Evolutionary conservation across 2,797 vertebrate genomes (phyloP), one percentile per base, ranked within the genome.

Genomic region (Clarias laeviceps): DNA sequence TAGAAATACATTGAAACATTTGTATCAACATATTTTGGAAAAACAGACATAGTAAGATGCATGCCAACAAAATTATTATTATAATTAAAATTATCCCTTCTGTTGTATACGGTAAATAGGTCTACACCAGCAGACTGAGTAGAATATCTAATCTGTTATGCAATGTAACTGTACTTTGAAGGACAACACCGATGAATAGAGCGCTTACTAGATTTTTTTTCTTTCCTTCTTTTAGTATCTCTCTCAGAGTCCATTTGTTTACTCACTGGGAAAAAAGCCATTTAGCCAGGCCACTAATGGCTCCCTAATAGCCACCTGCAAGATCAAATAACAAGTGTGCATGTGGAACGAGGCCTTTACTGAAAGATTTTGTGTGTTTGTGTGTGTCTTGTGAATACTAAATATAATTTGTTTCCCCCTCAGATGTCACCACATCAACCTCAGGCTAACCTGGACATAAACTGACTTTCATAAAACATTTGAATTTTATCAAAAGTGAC

Each of bases 211-310:
- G 83, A 86, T 94, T 91, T 93, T 93, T 50, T 87, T 85, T 82
- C 64, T 83, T 37, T 73, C 22, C n/a, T 50, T 88, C 88, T 89
- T 93, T 93, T 29, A 93, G 92, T 89, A 89, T 87, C 88, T 89
- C 90, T 90, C 83, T 65, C 86, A 86, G 84, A 74, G 90, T 92
- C 91, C 92, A 92, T 94, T 90, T 94, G 94, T 95, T 95, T 92
- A 94, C 93, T 94, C 93, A 93, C 91, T 91, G 93, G 94, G n/a
- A 81, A 84, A 87, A 94, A 94, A 93, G 91, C 91, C 89, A 93
- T 94, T 95, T 93, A 85, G 91, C 12, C 65, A 56, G 85, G 9
- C 0, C 79, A 82, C 91, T 95, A 95, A 95, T 95, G 94, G 94
- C 90, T 90, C 90, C 84, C 79, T 91, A 92, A 91, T 89, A 29